phyloP scores from a whole-genome alignment of 1,140 invertebrate genomes.

The Anastrepha obliqua region DNA sequence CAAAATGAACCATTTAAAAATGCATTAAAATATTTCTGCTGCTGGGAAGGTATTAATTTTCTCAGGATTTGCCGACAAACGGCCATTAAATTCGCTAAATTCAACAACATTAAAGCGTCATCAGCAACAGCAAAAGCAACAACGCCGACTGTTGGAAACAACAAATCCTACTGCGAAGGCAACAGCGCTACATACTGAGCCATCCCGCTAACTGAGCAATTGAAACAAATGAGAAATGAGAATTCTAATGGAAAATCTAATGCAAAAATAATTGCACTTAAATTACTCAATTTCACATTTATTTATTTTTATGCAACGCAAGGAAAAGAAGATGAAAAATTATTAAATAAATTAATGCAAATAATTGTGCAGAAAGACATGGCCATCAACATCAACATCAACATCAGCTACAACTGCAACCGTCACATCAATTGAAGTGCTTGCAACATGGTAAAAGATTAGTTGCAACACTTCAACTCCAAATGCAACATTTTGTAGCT shows the following conservation, averaged over 20 bases:
- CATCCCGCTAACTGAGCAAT: not conserved
- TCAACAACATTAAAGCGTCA: constrained; percentile 6
- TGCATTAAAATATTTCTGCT: not conserved
- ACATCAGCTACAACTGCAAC: not conserved
- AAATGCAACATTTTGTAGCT: not conserved
- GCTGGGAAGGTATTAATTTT: not conserved
- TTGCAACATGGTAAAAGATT: not conserved
- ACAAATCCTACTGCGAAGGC: not conserved
- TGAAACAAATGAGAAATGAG: constrained; percentile 32
- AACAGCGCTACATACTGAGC: not conserved
- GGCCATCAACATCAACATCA: constrained; percentile 15
- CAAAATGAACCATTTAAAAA: constrained; percentile 14
- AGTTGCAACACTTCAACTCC: not conserved
- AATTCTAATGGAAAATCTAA: constrained; percentile 46
- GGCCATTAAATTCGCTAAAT: not conserved
- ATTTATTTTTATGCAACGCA: not conserved
- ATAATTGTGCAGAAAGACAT: not conserved
- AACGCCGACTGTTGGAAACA: not conserved
- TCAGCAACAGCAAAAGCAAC: not conserved
- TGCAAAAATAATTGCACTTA: constrained; percentile 42
- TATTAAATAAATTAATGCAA: constrained; percentile 38
- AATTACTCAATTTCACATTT: constrained; percentile 30
- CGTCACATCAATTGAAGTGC: not conserved
- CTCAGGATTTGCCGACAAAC: constrained; percentile 9
- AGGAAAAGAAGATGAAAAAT: constrained; percentile 24